Base-by-base conservation (phyloP, 2,888 invertebrate genomes). In the Xanthostigma xanthostigma region DNA sequence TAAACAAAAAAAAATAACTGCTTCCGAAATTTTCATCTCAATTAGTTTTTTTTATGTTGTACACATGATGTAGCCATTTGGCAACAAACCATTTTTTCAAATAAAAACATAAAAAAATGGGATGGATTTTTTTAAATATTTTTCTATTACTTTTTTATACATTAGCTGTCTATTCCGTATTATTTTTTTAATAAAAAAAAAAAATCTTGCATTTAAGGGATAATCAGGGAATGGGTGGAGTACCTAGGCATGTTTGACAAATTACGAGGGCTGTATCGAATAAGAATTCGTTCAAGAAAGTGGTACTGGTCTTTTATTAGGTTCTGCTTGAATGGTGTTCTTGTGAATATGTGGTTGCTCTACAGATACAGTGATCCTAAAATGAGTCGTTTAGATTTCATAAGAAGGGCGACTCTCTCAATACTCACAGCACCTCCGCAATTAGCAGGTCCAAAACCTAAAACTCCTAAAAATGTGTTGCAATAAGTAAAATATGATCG, bases 251-350 rank as follows among this genome's bases (percentile, higher is more conserved):
- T 51, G 9, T 54, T 55, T 44, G 53, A 55, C 37, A 42, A 54
- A 53, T 41, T 51, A 45, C 41, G 49, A 9, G 51, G 50, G 2
- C 42, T 49, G 9, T 54, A 52, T 41, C 38, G 55, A 43, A 41
- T 38, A 34, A 48, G 47, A 44, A 52, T 53, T 11, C 47, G 55
- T 39, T 51, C 50, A 11, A 54, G 48, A 36, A 55, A 54, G 52
- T 56, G 56, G 56, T 55, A 54, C 45, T 53, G 53, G 54, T 53
- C 53, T 9, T 45, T 54, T 39, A 36, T 56, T 44, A 47, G 53
- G 33, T 55, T 56, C 36, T 54, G 52, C 38, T 34, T 55, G 36
- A 51, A 56, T 49, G 54, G 50, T 12, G 42, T 50, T 1, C 37
- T 50, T 13, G 51, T 50, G 8, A 53, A 50, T 46, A 45, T 50